Evolutionary conservation across 2,888 invertebrate species (phyloP), one percentile per base, ranked within the genome.

Genomic region (Meiosimyza platycephala): DNA sequence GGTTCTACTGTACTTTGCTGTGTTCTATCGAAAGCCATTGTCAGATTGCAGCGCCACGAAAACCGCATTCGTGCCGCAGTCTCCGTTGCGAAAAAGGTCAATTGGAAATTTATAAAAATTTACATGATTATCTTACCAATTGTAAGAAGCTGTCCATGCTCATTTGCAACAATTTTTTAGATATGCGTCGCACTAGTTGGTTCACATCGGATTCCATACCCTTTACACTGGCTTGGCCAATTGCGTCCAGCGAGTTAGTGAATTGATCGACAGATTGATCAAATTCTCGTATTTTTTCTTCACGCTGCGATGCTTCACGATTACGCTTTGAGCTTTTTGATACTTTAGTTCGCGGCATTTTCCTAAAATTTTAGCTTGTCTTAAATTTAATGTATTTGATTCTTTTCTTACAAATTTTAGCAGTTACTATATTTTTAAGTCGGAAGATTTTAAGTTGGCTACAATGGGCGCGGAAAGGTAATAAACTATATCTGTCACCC

Each of bases 341-440:
- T 74, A 86, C 78, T 76, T 87, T 87, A n/a, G 87, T 87, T 60
- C 87, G 84, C 70, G 87, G 87, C 87, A 87, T 87, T 70, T 73
- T 79, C 28, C 9, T 62, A 12, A 9, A 22, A n/a, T n/a, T n/a
- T 13, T 55, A 3, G 4, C 4, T 40, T 40, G 5, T 40, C 40
- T 1, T 9, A 40, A 40, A 40, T 40, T 40, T 57, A 75, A 75
- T 16, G 52, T 76, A 3, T 40, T 9, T 40, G 9, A 40, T 40
- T 40, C 5, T 5, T 40, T 40, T 7, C 40, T 40, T 40, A 1
- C 9, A 9, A 40, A 9, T 40, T 40, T 40, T 7, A 28, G 40
- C 40, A 40, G 40, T 40, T 40, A 40, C 9, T 40, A 9, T 40
- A 40, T 40, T 40, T 40, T 40, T 9, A 40, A 40, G 40, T 1